Conservation (phyloP, 2,888 invertebrate genomes). For the Mantis religiosa region DNA sequence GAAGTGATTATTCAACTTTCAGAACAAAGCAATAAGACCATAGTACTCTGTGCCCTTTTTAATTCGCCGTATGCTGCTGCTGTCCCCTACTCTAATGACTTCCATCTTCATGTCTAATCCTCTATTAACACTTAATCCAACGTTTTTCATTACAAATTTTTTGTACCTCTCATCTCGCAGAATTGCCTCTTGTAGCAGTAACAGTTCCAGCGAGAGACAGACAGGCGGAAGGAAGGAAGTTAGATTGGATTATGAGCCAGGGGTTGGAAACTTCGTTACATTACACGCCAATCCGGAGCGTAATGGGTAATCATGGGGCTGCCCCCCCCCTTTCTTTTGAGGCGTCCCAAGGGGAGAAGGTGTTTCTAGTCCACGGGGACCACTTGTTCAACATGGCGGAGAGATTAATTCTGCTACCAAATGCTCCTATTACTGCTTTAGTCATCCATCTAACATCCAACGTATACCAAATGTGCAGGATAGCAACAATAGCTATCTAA, state of each 20-base stretch:
- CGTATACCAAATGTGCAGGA: too few species aligned
- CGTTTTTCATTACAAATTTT: neutral
- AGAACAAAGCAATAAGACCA: neutral
- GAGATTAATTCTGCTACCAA: neutral
- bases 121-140: neutral
- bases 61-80: neutral
- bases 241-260: neutral
- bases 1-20: neutral
- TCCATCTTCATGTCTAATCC: neutral
- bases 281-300: slow-evolving; percentile 9
- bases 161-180: neutral
- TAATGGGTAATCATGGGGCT: slow-evolving; percentile 20
- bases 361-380: neutral
- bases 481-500: too few species aligned
- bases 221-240: neutral
- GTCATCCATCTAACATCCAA: too few species aligned
- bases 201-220: neutral
- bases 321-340: neutral
- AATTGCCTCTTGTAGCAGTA: neutral
- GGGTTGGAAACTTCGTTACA: slow-evolving; percentile 9
- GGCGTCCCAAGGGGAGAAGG: neutral
- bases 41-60: neutral
- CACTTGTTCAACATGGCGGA: neutral
- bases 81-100: neutral
- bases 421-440: too few species aligned